Base-by-base conservation (phyloP, 2,113 vertebrate species). In the Pholis gunnellus region DNA sequence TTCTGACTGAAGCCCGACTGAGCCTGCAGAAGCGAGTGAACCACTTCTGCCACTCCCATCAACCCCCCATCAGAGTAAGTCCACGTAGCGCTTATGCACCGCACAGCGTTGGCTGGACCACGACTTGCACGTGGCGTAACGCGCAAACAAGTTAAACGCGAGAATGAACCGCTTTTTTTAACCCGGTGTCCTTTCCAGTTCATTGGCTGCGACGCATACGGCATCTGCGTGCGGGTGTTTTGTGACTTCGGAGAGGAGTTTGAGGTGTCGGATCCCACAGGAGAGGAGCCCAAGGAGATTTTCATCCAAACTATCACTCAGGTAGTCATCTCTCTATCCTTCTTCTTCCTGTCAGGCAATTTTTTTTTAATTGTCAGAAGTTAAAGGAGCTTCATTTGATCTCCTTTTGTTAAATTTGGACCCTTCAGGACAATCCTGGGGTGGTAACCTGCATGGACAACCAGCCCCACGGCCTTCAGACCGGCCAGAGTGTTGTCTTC, bases 171-270 rank as follows among this genome's bases (percentile, higher is more conserved):
- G 2, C 72, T 15, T 18, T 22, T 54, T n/a, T 42, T 50, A 31
- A 2, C 27, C 5, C 18, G 34, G 13, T 67, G 68, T 87, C 44
- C 27, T 70, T 82, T 40, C n/a, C 87, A 99, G 98, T 99, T 99
- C 80, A 97, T 99, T 89, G 94, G 96, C 92, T 95, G 97, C 89
- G 98, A 99, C 84, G 78, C 96, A 0, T 96, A 96, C 61, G 98
- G 98, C 66, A 95, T 99, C 90, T 99, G 97, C 90, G 96, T 96
- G 22, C 96, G 96, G 67, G 93, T 99, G 69, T 99, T 99, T 95
- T 99, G 98, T 93, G 98, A 99, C 90, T 99, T 99, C 3, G 98
- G 98, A 72, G 96, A 97, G 42, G 94, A 96, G 83, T 99, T 99
- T 94, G 97, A 99, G 91, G 98, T 99, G 20, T 95, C 95, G 7